Conservation (phyloP, 2,797 vertebrate genomes). For the Epinephelus coioides region DNA sequence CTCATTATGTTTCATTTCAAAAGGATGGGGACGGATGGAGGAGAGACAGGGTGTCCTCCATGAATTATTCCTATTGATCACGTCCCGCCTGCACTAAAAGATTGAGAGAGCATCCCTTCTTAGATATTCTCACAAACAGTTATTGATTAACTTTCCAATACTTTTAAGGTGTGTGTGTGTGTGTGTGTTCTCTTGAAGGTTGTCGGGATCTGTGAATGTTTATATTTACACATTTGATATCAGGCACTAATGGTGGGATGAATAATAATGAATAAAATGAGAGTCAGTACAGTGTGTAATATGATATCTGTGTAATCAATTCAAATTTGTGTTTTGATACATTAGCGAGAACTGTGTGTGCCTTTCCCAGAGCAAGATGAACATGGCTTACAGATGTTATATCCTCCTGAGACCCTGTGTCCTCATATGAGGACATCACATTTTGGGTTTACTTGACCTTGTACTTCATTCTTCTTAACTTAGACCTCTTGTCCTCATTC, state of each 20-base stretch:
- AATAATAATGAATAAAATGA: neutral
- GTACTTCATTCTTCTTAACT: too few relatives aligned
- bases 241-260: neutral
- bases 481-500: too few relatives aligned
- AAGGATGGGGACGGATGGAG: slow-evolving; percentile 70
- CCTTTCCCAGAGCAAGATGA: neutral
- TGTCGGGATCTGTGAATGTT: neutral
- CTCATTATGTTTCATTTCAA: slow-evolving; percentile 84
- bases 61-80: slow-evolving; percentile 85
- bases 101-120: slow-evolving; percentile 9
- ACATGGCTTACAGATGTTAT: neutral
- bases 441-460: too few relatives aligned
- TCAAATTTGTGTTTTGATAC: neutral
- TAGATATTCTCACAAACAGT: slow-evolving; percentile 24
- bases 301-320: neutral
- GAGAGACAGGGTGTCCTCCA: slow-evolving; percentile 66
- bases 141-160: slow-evolving; percentile 27
- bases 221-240: neutral
- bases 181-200: neutral
- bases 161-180: slow-evolving; percentile 11
- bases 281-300: neutral
- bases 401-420: too few relatives aligned
- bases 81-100: slow-evolving; percentile 29
- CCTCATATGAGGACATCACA: too few relatives aligned
- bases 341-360: neutral